Evolutionary conservation across 2,888 invertebrate species (phyloP), one percentile per base, ranked within the genome.

Genomic region (Geotrupes spiniger): DNA sequence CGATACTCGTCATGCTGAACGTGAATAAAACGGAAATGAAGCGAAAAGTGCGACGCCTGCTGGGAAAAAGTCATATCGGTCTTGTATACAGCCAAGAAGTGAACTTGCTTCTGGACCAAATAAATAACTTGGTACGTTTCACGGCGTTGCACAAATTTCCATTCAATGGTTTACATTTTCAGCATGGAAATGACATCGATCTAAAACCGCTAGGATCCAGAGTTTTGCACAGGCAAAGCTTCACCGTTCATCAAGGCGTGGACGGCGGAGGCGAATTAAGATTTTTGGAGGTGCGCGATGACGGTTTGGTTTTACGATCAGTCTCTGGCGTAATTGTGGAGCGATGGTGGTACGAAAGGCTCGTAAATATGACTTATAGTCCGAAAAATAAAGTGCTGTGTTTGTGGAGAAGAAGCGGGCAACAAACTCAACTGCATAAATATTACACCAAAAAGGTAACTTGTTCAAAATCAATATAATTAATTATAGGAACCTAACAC

Each of bases 321-420:
- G 84, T 86, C 2, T 83, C 83, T 72, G 93, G 93, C 15, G 87
- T 91, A 0, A 92, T 93, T 73, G 84, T 91, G 31, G 92, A 93
- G 65, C 80, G 97, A 33, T 99, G 99, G 98, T 99, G 98, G 98
- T 99, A 92, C 74, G 99, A 99, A 72, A 80, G 97, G 44, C 78
- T 99, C 43, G 96, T 99, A 43, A 99, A 99, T 71, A 98, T 99
- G 96, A 98, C 99, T 0, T 99, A 95, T 74, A 96, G 97, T 61
- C 99, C 99, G 0, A 98, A 98, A 75, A 98, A 95, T 65, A 91
- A 92, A 74, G 89, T 98, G 6, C 78, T 99, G 55, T 99, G 98
- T 74, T 81, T 99, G 51, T 99, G 99, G 97, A 84, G 96, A 63
- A 85, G 93, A 62, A 92, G 91, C 68, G 95, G 92, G 2, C 92